phyloP scores from a whole-genome alignment of 2,888 invertebrate genomes.

The Nomada ruficornis region DNA sequence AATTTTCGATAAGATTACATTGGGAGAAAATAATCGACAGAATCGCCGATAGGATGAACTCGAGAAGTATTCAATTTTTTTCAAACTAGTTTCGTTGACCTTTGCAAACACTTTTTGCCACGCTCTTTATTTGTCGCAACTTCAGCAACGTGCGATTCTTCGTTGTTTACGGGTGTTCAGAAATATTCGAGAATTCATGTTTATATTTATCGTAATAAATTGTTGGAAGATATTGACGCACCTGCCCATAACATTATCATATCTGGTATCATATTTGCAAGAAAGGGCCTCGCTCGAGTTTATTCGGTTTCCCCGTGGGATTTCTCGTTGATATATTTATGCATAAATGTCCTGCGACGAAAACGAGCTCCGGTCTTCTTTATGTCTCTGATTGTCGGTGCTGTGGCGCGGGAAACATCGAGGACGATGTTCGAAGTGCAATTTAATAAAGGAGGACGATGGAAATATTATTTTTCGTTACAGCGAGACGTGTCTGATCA shows the following conservation, averaged over 20 bases:
- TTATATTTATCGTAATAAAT: background rate
- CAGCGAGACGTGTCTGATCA: conserved; percentile 45
- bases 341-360: conserved; percentile 2
- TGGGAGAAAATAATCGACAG: background rate
- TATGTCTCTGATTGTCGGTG: conserved; percentile 4
- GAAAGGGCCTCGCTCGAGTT: background rate
- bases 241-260: background rate
- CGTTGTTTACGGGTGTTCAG: background rate
- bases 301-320: background rate
- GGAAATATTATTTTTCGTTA: conserved; percentile 68
- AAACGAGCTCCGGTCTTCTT: conserved; percentile 17
- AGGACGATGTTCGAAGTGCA: conserved; percentile 64
- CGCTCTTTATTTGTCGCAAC: background rate
- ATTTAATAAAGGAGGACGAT: conserved; percentile 52
- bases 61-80: background rate
- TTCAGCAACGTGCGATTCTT: background rate
- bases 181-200: background rate
- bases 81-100: background rate
- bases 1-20: conserved; percentile 28
- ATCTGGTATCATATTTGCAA: no score
- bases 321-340: background rate
- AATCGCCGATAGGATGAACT: background rate
- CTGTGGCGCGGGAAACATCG: conserved; percentile 47
- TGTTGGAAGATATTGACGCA: background rate
- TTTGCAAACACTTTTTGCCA: background rate